A percentile compares a stretch with the other conserved stretches of the same genome.
Conservation (phyloP, 1,140 invertebrate genomes). For the Fopius arisanus region DNA sequence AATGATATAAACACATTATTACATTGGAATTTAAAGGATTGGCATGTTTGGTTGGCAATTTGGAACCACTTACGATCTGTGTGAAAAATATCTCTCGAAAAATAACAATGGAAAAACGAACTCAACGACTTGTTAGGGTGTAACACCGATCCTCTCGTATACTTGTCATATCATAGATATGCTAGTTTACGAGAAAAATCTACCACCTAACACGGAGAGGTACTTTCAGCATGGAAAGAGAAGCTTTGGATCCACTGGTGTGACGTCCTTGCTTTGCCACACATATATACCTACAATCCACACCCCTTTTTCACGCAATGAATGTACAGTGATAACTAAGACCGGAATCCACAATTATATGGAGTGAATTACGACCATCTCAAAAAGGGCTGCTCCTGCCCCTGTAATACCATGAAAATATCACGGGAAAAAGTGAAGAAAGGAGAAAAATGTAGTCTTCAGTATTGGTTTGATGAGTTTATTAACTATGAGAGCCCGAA, state of each 20-base stretch:
- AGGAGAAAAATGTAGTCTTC: no score
- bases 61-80: background rate
- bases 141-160: slow-evolving; percentile 3
- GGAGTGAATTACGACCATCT: background rate
- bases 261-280: background rate
- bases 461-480: no score
- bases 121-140: background rate
- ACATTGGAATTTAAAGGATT: background rate
- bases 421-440: no score
- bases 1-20: background rate
- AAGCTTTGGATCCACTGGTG: background rate
- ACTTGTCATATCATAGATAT: background rate
- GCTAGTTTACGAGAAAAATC: background rate
- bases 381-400: background rate
- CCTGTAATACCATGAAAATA: no score
- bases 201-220: background rate
- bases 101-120: background rate
- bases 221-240: background rate
- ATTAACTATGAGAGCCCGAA: no score
- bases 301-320: background rate
- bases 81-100: background rate
- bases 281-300: background rate
- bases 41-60: background rate
- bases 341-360: background rate
- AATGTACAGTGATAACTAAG: background rate